These are phyloP conservation scores for Sinocyclocheilus anophthalmus DNA, from an alignment of 2,113 vertebrate genomes.

Conservation along the genomic window DNA sequence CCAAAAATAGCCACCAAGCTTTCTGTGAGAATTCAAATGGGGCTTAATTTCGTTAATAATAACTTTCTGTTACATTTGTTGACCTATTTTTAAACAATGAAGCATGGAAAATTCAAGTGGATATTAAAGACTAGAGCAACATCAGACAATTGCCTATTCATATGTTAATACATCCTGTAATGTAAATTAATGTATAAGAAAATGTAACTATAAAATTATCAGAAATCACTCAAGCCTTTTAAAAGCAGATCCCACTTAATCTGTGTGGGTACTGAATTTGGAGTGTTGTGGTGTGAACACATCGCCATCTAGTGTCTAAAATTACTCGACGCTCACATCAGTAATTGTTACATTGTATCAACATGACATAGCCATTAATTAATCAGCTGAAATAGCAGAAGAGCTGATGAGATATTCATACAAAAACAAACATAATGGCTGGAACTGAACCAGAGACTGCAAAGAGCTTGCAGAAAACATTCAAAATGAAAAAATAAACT, in stretches of 20 bases:
- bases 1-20: neutral
- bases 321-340: neutral
- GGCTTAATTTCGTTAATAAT: conserved; percentile 23
- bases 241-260: neutral
- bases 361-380: no score
- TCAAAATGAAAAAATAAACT: no score
- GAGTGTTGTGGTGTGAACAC: neutral
- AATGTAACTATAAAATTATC: conserved; percentile 4
- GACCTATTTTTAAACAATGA: conserved; percentile 14
- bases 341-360: neutral
- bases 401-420: neutral
- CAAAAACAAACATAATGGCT: no score
- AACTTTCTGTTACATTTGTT: neutral
- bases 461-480: no score
- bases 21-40: neutral
- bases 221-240: neutral
- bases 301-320: conserved; percentile 40
- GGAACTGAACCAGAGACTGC: no score
- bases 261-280: neutral
- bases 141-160: neutral
- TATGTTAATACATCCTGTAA: neutral
- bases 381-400: neutral
- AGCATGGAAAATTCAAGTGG: neutral
- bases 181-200: neutral
- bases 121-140: conserved; percentile 10